Conservation (phyloP, 2,888 invertebrate genomes). For the Odontothrips loti region DNA sequence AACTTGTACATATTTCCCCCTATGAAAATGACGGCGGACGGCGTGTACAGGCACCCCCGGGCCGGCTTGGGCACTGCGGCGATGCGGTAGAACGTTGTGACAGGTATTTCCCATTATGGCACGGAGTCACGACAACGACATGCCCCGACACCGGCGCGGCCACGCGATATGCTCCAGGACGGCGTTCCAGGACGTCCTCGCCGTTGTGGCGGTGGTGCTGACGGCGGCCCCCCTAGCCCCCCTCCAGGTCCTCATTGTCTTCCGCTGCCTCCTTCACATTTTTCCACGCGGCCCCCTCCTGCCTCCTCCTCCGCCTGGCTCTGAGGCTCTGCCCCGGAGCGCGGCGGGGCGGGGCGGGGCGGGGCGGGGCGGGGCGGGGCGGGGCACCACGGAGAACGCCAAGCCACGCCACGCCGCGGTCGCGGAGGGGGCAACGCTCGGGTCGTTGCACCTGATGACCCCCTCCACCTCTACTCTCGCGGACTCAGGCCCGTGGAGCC, state of each 20-base stretch:
- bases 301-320: background rate
- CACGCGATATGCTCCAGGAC: too few species aligned
- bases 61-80: background rate
- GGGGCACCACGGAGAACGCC: background rate
- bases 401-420: background rate
- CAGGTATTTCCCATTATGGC: constrained; percentile 1
- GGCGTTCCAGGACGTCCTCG: too few species aligned
- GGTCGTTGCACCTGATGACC: background rate
- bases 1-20: too few species aligned
- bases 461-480: background rate
- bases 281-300: background rate
- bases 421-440: background rate
- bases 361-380: background rate
- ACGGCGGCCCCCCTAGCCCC: too few species aligned
- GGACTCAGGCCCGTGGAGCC: too few species aligned
- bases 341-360: background rate
- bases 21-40: too few species aligned
- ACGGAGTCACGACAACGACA: too few species aligned
- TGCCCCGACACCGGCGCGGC: too few species aligned
- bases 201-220: too few species aligned
- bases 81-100: background rate
- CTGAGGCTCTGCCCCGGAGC: background rate
- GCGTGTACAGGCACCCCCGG: background rate
- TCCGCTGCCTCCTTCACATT: too few species aligned
- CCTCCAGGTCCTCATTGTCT: too few species aligned